Base-by-base conservation (phyloP, 2,797 vertebrate genomes). In the Spinibarbus caldwelli region DNA sequence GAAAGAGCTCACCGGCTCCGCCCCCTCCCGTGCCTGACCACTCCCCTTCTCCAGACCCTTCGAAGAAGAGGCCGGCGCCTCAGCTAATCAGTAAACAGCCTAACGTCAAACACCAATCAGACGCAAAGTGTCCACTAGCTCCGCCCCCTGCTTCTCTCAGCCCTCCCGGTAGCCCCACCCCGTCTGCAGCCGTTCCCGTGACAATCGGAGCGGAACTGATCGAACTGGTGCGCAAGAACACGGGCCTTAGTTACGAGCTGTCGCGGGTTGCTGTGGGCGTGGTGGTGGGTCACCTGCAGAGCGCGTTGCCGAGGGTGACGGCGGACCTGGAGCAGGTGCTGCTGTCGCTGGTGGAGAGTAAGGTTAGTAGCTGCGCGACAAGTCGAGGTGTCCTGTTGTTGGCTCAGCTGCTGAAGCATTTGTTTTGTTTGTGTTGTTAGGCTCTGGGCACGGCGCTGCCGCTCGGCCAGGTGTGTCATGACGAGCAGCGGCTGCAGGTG, bases 161-260 rank as follows among this genome's bases (percentile, higher is more conserved):
- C 89, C 91, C 92, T n/a, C 91, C 91, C 1, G 85, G 88, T 86
- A 94, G 92, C 91, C 93, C 93, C 64, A 36, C 89, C 1, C 36
- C 83, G n/a, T 47, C 91, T 1, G 90, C 89, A 0, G 86, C 93
- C 0, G 95, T 99, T 90, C 95, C 98, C 71, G 93, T 93, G 93
- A 97, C 96, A 0, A 97, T 96, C 0, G 97, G 98, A 75, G 96
- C 96, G 0, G 98, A 99, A 85, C 93, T 99, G 92, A 98, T 98
- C 0, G 98, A 99, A 94, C 94, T 99, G 82, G 97, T 99, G 19
- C 96, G 98, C 88, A 97, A 97, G 91, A 99, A 99, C 95, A 99
- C 98, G 0, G 93, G 95, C 84, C 92, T 99, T 87, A 99, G 97
- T 92, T 98, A 99, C 1, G 97, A 98, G 92, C 93, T 99, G 82